Evolutionary conservation across 2,113 vertebrate species (phyloP).

Genomic region (Notarius quadriscutis): DNA sequence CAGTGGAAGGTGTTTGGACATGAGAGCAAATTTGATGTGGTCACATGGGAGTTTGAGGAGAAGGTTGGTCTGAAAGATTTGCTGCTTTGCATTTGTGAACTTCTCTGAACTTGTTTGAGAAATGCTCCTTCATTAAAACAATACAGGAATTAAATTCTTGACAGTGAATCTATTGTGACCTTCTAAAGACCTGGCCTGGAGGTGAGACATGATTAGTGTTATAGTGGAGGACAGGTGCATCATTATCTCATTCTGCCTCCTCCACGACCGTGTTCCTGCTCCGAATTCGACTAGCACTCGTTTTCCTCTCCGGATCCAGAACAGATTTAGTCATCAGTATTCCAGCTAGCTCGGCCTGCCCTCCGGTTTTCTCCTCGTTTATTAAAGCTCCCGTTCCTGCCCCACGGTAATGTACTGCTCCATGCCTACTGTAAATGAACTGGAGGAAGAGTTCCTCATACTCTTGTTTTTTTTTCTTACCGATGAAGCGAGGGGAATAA

Average conservation of each 20-base stretch:
- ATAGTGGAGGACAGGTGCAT: constrained; percentile 79
- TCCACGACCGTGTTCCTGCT: constrained; percentile 61
- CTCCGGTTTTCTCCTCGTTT: constrained; percentile 68
- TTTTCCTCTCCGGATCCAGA: constrained; percentile 71
- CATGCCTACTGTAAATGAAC: constrained; percentile 70
- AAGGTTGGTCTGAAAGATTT: neutral
- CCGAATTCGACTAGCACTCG: constrained; percentile 63
- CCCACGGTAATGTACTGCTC: constrained; percentile 62
- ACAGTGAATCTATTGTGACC: constrained; percentile 74
- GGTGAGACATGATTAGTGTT: constrained; percentile 78
- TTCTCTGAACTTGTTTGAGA: constrained; percentile 16
- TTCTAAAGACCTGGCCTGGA: constrained; percentile 70
- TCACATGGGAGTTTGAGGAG: neutral
- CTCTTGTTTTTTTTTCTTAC: constrained; percentile 12
- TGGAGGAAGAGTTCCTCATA: constrained; percentile 66
- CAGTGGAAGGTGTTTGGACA: constrained; percentile 8
- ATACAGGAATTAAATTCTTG: constrained; percentile 71
- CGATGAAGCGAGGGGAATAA: constrained; percentile 69
- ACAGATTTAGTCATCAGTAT: constrained; percentile 75
- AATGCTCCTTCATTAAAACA: constrained; percentile 72
- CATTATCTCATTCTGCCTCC: constrained; percentile 75
- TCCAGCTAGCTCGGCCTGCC: constrained; percentile 69
- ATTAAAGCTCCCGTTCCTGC: constrained; percentile 61
- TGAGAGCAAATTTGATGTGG: neutral
- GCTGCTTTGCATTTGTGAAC: neutral